Base-by-base conservation (phyloP, 2,888 invertebrate species). In the Steinernema hermaphroditum region DNA sequence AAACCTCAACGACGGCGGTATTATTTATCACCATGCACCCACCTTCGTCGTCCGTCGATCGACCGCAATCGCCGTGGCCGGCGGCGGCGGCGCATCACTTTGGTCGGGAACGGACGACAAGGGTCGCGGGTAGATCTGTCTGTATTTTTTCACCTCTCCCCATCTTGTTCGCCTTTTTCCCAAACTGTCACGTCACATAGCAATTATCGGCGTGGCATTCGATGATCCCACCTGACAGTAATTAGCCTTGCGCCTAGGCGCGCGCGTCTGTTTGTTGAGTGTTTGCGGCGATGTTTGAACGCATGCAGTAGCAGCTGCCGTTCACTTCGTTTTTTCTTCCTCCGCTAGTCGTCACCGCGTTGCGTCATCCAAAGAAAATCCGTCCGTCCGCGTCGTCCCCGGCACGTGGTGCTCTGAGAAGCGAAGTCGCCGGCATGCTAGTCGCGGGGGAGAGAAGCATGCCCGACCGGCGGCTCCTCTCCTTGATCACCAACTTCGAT, bases 11-110 rank as follows among this genome's bases (percentile, higher is more conserved):
- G 24, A 12, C 62, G 29, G 62, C 62, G 62, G 62, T 62, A 62
- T 62, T 62, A 62, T 62, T 62, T 62, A 50, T 62, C 62, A 62
- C 32, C 62, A 62, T 32, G 32, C 62, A 62, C 62, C 62, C 62
- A 62, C 62, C 32, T 16, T 16, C 62, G 62, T 16, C 62, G 50
- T 50, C 62, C 27, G 27, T 32, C 62, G 29, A 32, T 22, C 62
- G 29, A 62, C 62, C 62, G 62, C 62, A 62, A 62, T 62, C 62
- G 62, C 62, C 62, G 62, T 32, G 32, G 62, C 29, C 32, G 62
- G 12, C 54, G 27, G 22, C 4, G 54, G 14, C 22, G 54, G 54
- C 24, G 19, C 9, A n/a, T n/a, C 37, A 37, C 37, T 37, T 37
- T 12, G 37, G 37, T 37, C 37, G 29, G 16, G 22, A 19, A 46